Percentiles rank a stretch among this genome's conserved stretches.
phyloP scores from a whole-genome alignment of 2,113 vertebrate genomes.

The Suncus etruscus region DNA sequence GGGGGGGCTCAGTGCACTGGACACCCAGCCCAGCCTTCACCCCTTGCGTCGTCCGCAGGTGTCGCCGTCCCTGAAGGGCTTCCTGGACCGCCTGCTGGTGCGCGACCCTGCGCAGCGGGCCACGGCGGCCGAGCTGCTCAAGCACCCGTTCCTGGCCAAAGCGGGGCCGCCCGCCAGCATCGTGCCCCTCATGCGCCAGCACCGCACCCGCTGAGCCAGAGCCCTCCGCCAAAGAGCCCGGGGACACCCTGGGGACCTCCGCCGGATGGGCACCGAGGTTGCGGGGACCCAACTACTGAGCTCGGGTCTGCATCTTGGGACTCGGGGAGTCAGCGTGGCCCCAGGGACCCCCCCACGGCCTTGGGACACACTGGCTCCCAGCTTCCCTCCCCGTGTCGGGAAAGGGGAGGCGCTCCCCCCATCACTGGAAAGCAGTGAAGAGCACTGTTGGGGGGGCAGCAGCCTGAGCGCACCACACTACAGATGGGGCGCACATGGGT shows the following conservation, averaged over 20 bases:
- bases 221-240: constrained; percentile 76
- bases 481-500: background rate
- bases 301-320: constrained; percentile 50
- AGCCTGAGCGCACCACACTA: background rate
- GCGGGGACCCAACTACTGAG: constrained; percentile 75
- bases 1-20: no score
- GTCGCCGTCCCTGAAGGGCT: constrained; percentile 94
- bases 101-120: constrained; percentile 93
- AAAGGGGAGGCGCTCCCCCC: background rate
- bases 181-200: constrained; percentile 96
- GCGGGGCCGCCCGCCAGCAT: constrained; percentile 94
- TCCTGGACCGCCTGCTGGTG: constrained; percentile 95
- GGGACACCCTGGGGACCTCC: constrained; percentile 37
- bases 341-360: background rate
- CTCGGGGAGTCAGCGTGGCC: constrained; percentile 36
- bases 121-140: constrained; percentile 92
- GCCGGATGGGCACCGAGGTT: background rate
- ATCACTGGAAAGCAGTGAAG: constrained; percentile 71
- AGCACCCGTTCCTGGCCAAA: constrained; percentile 94
- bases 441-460: background rate
- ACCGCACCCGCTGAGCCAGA: constrained; percentile 92
- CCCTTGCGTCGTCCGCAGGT: constrained; percentile 84
- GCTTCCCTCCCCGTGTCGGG: background rate
- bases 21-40: background rate
- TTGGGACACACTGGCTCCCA: background rate